A percentile compares a stretch with the other conserved stretches of the same genome.
These are phyloP conservation scores for Rhopilema esculentum DNA, from an alignment of 30 jellyfish, hydroid and myxozoan genomes.

Conservation along the genomic window DNA sequence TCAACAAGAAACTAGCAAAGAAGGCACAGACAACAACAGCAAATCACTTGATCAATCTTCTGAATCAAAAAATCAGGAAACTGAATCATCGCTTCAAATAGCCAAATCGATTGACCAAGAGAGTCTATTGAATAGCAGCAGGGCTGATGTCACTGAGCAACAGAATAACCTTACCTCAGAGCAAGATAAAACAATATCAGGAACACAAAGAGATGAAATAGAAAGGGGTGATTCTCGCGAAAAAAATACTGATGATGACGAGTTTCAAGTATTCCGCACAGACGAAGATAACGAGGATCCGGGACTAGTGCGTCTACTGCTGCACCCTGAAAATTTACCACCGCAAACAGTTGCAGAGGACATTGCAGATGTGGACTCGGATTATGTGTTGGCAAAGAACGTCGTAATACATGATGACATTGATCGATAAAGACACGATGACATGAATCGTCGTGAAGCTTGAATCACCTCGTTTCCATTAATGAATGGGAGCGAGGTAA, in stretches of 20 bases:
- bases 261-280: neutral
- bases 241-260: constrained; percentile 26
- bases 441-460: neutral
- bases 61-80: constrained; percentile 8
- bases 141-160: neutral
- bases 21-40: neutral
- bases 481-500: neutral
- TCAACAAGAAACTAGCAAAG: neutral
- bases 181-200: neutral
- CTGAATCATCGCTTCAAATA: constrained; percentile 1
- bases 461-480: neutral
- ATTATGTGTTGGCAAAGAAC: constrained; percentile 1
- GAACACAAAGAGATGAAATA: constrained; percentile 32
- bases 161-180: neutral
- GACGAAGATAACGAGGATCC: constrained; percentile 10
- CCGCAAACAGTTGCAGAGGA: constrained; percentile 67
- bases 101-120: neutral
- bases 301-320: constrained; percentile 29
- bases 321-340: constrained; percentile 58
- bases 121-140: neutral
- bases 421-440: neutral
- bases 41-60: neutral
- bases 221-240: constrained; percentile 17
- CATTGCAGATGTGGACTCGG: constrained; percentile 8
- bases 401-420: constrained; percentile 60